Percentiles rank a stretch among this genome's conserved stretches.
Conservation (phyloP, 2,797 vertebrate genomes). For the Halcyon smyrnensis region DNA sequence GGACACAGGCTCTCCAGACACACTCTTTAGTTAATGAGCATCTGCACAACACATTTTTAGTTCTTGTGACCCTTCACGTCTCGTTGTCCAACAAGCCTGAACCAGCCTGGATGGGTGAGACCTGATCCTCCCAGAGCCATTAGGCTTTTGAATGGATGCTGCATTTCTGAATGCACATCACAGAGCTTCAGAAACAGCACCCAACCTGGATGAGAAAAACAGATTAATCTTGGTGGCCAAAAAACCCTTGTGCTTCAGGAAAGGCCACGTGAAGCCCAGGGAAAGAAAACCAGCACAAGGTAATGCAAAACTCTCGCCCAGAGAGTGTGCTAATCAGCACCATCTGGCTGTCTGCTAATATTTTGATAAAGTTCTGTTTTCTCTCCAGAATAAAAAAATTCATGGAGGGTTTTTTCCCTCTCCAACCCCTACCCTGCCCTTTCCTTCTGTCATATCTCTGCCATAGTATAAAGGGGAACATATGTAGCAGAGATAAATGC, state of each 20-base stretch:
- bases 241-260: background rate
- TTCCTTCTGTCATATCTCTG: background rate
- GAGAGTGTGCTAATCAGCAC: background rate
- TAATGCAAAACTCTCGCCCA: constrained; percentile 18
- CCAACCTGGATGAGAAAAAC: background rate
- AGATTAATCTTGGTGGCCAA: background rate
- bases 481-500: background rate
- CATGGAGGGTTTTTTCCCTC: background rate
- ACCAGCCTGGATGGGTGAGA: background rate
- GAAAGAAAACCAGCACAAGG: background rate
- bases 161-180: background rate
- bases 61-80: background rate
- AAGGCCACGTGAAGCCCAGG: background rate
- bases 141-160: background rate
- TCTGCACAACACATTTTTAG: background rate
- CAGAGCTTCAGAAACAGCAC: background rate
- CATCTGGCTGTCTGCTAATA: constrained; percentile 30
- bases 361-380: constrained; percentile 49
- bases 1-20: background rate
- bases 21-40: background rate
- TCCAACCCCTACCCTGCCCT: background rate
- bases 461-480: background rate
- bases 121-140: background rate
- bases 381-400: constrained; percentile 24
- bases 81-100: background rate